phyloP scores from a whole-genome alignment of 2,888 invertebrate genomes.

The Platycheirus rosarum region DNA sequence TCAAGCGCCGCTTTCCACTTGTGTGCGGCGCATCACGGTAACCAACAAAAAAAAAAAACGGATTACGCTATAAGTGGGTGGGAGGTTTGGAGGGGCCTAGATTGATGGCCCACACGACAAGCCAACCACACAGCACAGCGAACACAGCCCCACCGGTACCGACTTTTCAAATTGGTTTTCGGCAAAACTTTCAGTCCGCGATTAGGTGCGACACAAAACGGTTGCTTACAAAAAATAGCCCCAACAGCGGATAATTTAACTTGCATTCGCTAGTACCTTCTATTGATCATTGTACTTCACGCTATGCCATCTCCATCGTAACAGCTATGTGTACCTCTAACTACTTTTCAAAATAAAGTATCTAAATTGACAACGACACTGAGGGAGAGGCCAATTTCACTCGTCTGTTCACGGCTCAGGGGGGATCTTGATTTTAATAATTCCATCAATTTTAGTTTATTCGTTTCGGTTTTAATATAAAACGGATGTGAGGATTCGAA shows the following conservation, averaged over 20 bases:
- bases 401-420: slow-evolving; percentile 25
- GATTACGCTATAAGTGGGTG: slow-evolving; percentile 11
- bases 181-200: slow-evolving; percentile 73
- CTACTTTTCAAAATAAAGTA: slow-evolving; percentile 24
- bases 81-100: slow-evolving; percentile 30
- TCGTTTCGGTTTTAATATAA: slow-evolving; percentile 58
- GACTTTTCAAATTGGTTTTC: slow-evolving; percentile 69
- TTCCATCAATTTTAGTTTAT: neutral
- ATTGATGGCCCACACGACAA: slow-evolving; percentile 68
- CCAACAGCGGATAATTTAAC: slow-evolving; percentile 24
- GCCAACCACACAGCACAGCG: slow-evolving; percentile 33
- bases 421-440: slow-evolving; percentile 42
- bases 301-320: slow-evolving; percentile 7
- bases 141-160: slow-evolving; percentile 56
- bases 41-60: slow-evolving; percentile 22
- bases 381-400: slow-evolving; percentile 58
- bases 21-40: slow-evolving; percentile 27
- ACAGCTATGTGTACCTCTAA: slow-evolving; percentile 4
- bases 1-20: slow-evolving; percentile 52
- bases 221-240: slow-evolving; percentile 54
- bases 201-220: slow-evolving; percentile 73
- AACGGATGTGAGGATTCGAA: slow-evolving; percentile 69
- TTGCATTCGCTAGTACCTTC: neutral
- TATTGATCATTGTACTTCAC: no score
- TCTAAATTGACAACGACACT: slow-evolving; percentile 55